These are phyloP conservation scores for Caenorhabditis plicata DNA, from an alignment of 2,888 invertebrate genomes.

Conservation along the genomic window DNA sequence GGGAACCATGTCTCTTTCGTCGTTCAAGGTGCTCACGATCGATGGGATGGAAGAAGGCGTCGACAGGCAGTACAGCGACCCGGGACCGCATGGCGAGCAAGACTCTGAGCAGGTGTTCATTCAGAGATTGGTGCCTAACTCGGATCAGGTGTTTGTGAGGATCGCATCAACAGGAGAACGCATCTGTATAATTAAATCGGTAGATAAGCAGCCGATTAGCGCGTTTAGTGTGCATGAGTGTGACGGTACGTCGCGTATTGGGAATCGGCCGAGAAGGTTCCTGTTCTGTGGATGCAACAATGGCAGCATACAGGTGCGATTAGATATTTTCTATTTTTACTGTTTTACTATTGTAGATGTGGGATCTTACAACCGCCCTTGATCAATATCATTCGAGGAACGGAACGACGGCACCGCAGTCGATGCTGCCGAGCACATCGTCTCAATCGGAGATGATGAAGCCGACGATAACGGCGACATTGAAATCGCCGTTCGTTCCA, in stretches of 20 bases:
- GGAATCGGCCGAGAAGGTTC: constrained; percentile 81
- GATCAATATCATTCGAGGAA: constrained; percentile 73
- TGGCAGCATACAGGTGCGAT: constrained; percentile 85
- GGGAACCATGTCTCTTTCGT: constrained; percentile 92
- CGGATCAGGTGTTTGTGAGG: constrained; percentile 88
- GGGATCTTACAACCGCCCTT: constrained; percentile 94
- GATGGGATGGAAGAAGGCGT: constrained; percentile 71
- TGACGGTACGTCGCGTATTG: constrained; percentile 91
- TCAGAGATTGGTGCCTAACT: constrained; percentile 95
- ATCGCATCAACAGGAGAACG: constrained; percentile 92
- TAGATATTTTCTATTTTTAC: too few relatives aligned
- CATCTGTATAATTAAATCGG: constrained; percentile 89
- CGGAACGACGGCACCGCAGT: constrained; percentile 8
- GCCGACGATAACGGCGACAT: constrained; percentile 6
- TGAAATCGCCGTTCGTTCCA: constrained; percentile 12
- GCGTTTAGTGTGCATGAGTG: constrained; percentile 96
- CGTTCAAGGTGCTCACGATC: constrained; percentile 89
- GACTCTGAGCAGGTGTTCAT: constrained; percentile 97
- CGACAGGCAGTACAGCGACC: constrained; percentile 41
- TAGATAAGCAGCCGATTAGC: constrained; percentile 88
- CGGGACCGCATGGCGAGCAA: constrained; percentile 92
- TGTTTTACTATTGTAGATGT: too few relatives aligned
- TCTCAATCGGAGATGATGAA: constrained; percentile 15
- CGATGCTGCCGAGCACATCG: not conserved
- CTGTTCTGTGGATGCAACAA: constrained; percentile 89